These are phyloP conservation scores for Perdita meconis DNA, from an alignment of 2,888 invertebrate species.

Conservation along the genomic window DNA sequence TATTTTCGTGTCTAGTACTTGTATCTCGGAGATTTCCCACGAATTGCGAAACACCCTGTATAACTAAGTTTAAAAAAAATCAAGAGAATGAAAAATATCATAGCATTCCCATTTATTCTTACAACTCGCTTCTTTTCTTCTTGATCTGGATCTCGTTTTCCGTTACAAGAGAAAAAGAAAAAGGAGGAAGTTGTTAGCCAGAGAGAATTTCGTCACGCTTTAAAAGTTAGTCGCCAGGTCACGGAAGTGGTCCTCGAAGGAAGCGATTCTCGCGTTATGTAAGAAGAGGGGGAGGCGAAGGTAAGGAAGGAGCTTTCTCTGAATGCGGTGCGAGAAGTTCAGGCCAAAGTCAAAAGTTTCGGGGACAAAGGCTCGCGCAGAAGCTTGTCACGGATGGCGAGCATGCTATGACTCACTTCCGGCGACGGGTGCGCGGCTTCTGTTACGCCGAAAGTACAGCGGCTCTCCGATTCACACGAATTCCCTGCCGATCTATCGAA, in stretches of 20 bases:
- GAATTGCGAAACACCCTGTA: no score
- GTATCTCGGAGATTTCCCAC: no score
- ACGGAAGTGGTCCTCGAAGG: slow-evolving; percentile 57
- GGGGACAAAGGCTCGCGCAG: slow-evolving; percentile 61
- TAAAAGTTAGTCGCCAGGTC: slow-evolving; percentile 50
- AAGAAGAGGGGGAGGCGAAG: slow-evolving; percentile 28
- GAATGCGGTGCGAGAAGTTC: slow-evolving; percentile 62
- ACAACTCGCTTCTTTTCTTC: no score
- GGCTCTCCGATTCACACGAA: slow-evolving; percentile 33
- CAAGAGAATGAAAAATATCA: no score
- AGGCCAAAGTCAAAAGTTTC: slow-evolving; percentile 58
- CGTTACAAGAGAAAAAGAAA: no score
- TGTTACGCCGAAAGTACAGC: background rate
- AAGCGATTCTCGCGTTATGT: slow-evolving; percentile 54
- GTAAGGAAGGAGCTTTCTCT: slow-evolving; percentile 58
- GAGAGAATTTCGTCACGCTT: slow-evolving; percentile 54
- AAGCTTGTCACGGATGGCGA: slow-evolving; percentile 63
- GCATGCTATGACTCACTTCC: slow-evolving; percentile 48
- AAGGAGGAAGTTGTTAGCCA: no score
- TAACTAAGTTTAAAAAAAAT: no score
- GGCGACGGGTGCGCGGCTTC: slow-evolving; percentile 25
- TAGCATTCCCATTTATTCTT: no score
- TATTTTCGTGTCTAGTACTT: no score
- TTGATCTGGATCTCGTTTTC: no score
- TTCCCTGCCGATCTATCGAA: slow-evolving; percentile 42